Percentiles rank a stretch among this genome's conserved stretches.
phyloP scores from a whole-genome alignment of 2,797 vertebrate species.

The Oreochromis grahami region DNA sequence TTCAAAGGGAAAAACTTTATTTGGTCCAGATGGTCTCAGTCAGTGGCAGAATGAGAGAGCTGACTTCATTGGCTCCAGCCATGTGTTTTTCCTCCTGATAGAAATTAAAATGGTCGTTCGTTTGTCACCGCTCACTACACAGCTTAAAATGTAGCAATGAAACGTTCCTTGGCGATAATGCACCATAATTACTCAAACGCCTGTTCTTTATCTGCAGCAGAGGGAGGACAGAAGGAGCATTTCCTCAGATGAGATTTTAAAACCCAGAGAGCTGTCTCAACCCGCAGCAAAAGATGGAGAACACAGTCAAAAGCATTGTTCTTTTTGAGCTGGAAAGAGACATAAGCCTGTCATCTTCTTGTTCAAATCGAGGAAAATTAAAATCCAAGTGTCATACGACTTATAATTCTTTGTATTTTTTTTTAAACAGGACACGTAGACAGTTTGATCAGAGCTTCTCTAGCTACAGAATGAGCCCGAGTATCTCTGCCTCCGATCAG shows the following conservation, averaged over 20 bases:
- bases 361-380: not conserved
- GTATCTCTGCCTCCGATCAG: slow-evolving; percentile 42
- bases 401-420: not conserved
- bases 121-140: slow-evolving; percentile 73
- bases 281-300: not conserved
- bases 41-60: slow-evolving; percentile 71
- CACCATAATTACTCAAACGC: slow-evolving; percentile 74
- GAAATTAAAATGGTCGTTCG: slow-evolving; percentile 71
- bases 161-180: slow-evolving; percentile 71
- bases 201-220: slow-evolving; percentile 71
- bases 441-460: not conserved
- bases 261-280: slow-evolving; percentile 23
- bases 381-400: not conserved
- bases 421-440: not conserved
- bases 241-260: slow-evolving; percentile 54
- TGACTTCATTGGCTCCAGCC: slow-evolving; percentile 70
- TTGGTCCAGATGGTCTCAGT: slow-evolving; percentile 74
- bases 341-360: slow-evolving; percentile 4
- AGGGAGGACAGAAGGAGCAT: slow-evolving; percentile 60
- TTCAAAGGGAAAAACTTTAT: slow-evolving; percentile 77
- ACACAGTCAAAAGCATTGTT: slow-evolving; percentile 5
- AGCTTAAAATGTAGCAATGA: slow-evolving; percentile 74
- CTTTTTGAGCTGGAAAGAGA: not conserved
- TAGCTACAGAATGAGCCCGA: not conserved
- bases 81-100: slow-evolving; percentile 75